A percentile compares a stretch with the other conserved stretches of the same genome.
phyloP scores from a whole-genome alignment of 2,888 invertebrate species.

The Pseudococcus viburni region DNA sequence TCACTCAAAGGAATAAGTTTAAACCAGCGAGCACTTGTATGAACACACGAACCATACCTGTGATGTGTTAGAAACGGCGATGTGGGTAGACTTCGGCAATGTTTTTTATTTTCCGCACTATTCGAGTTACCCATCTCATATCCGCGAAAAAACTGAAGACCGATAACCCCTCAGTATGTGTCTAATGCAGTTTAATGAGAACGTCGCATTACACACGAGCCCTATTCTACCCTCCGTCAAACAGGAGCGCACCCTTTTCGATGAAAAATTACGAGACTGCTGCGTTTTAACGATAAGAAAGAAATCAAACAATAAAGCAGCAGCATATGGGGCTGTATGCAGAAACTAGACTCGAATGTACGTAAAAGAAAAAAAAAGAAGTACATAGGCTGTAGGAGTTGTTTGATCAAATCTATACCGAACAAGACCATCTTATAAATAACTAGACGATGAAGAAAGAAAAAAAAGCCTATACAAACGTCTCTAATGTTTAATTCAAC shows the following conservation, averaged over 20 bases:
- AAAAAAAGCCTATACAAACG: constrained; percentile 34
- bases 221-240: constrained; percentile 11
- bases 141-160: constrained; percentile 56
- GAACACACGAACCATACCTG: constrained; percentile 35
- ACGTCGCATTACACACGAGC: constrained; percentile 53
- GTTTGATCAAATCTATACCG: background rate
- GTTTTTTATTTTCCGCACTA: constrained; percentile 64
- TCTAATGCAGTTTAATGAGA: constrained; percentile 57
- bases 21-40: background rate
- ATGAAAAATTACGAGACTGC: constrained; percentile 59
- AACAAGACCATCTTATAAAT: constrained; percentile 16
- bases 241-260: constrained; percentile 50
- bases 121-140: constrained; percentile 67
- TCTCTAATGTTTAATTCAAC: constrained; percentile 40
- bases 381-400: background rate
- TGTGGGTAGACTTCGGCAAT: constrained; percentile 58
- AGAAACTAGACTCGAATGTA: constrained; percentile 53
- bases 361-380: background rate
- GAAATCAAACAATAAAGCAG: constrained; percentile 63
- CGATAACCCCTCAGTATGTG: constrained; percentile 20
- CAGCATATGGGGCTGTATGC: constrained; percentile 52
- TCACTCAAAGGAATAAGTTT: background rate
- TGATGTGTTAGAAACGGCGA: constrained; percentile 59
- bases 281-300: constrained; percentile 63
- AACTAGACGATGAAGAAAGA: background rate